These are phyloP conservation scores for Trochalopteron elliotii DNA, from an alignment of 2,113 vertebrate species.

Conservation along the genomic window DNA sequence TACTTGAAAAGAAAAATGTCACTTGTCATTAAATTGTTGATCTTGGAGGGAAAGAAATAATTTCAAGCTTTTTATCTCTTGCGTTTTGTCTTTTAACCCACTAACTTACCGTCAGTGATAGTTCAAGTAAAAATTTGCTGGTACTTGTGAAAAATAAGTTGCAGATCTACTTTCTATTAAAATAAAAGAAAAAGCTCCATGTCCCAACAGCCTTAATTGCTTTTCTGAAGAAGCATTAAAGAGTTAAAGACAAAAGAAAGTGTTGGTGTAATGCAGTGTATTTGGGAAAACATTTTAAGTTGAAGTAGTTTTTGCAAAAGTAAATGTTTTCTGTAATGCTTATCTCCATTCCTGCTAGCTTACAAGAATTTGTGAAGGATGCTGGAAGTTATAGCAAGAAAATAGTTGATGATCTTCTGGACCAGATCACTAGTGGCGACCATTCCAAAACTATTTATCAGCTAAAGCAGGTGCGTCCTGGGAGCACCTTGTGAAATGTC, in stretches of 20 bases:
- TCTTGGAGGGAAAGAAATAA: not conserved
- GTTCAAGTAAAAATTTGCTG: not conserved
- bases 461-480: conserved; percentile 82
- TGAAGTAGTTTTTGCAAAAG: not conserved
- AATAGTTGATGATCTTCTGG: conserved; percentile 90
- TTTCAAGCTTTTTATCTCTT: not conserved
- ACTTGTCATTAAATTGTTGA: not conserved
- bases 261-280: not conserved
- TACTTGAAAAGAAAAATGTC: not conserved
- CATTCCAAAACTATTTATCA: conserved; percentile 88
- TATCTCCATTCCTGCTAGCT: conserved; percentile 66
- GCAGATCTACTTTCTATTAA: not conserved
- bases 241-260: not conserved
- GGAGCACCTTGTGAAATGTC: not conserved
- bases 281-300: not conserved
- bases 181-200: not conserved
- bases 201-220: not conserved
- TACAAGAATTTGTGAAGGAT: conserved; percentile 95
- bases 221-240: not conserved
- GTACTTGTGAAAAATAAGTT: not conserved
- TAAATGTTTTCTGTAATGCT: not conserved
- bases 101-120: not conserved
- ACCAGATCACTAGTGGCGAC: conserved; percentile 92
- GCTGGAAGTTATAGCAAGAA: conserved; percentile 86
- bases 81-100: not conserved